Base-by-base conservation (phyloP, 2,113 vertebrate species). In the Larimichthys crocea region DNA sequence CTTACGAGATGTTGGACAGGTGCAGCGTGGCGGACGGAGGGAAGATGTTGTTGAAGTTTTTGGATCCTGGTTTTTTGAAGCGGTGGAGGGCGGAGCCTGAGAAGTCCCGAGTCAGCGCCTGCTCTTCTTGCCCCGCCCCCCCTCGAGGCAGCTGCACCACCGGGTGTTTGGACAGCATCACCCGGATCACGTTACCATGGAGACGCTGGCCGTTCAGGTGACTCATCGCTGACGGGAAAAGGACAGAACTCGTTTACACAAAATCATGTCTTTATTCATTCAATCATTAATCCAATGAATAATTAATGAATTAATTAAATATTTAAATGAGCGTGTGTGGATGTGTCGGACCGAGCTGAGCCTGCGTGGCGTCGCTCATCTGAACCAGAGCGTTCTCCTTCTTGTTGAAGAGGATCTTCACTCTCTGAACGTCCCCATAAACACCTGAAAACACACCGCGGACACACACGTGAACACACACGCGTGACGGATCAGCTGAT, bases 371-470 rank as follows among this genome's bases (percentile, higher is more conserved):
- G 0, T 90, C 91, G 46, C 81, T 90, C 91, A 92, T 89, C 83
- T 92, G 91, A 11, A 92, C 77, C 0, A 92, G 74, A 69, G 91
- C 91, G 16, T 85, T 92, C 3, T 92, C 87, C 61, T 92, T 85
- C 76, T 88, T 90, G 2, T 90, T 92, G 83, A 92, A 92, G 55
- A 92, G 91, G 56, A 92, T 89, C 8, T 92, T 92, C 49, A 92
- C 91, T 42, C 91, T 59, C 83, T 90, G 89, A 5, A 92, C 91
- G 26, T 92, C 91, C 0, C 91, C 91, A 0, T 92, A 92, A n/a
- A 92, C 89, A 40, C 91, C 91, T 92, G 79, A 1, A 79, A 57
- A 53, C 44, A 84, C 46, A 80, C 5, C 12, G 6, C 31, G 6
- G 31, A 61, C 29, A 63, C 12, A 40, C 17, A 62, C 31, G 6